Evolutionary conservation across 23 tunicate genomes (phyloP).

Genomic region (Pegea sp.): DNA sequence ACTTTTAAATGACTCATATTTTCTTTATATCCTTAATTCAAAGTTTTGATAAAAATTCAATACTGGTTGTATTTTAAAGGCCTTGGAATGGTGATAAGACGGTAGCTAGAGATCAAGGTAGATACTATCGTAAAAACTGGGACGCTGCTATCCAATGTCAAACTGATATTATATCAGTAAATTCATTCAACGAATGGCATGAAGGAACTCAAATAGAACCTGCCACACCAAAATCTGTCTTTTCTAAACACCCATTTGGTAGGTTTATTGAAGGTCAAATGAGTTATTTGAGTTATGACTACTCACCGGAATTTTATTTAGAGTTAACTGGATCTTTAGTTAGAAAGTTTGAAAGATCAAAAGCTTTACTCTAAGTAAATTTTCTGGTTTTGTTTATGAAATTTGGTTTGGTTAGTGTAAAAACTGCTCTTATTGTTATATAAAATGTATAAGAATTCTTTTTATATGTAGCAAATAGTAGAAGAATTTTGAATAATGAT

Average conservation of each 20-base stretch:
- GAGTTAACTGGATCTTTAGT: slow-evolving; percentile 25
- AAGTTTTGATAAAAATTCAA: slow-evolving; percentile 1
- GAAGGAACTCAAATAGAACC: slow-evolving; percentile 98
- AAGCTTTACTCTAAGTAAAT: too few species aligned
- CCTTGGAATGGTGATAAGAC: slow-evolving; percentile 75
- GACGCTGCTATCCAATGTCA: slow-evolving; percentile 7
- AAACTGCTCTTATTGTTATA: too few species aligned
- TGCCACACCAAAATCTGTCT: slow-evolving; percentile 9
- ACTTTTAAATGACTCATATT: too few species aligned
- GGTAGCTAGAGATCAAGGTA: slow-evolving; percentile 23
- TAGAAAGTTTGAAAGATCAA: slow-evolving; percentile 1
- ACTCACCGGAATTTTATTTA: slow-evolving; percentile 37
- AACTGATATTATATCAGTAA: slow-evolving; percentile 33
- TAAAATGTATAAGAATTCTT: too few species aligned
- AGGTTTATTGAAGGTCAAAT: slow-evolving; percentile 6
- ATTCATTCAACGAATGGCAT: slow-evolving; percentile 96
- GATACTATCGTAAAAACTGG: slow-evolving; percentile 29
- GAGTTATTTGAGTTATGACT: slow-evolving; percentile 18
- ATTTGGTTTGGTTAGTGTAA: too few species aligned
- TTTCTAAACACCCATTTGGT: slow-evolving; percentile 4
- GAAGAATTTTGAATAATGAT: too few species aligned
- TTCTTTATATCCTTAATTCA: too few species aligned
- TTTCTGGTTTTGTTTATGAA: too few species aligned
- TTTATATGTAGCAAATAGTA: too few species aligned
- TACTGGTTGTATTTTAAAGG: slow-evolving; percentile 7